Conservation (phyloP, 1,140 invertebrate genomes). For the Penaeus vannamei region DNA sequence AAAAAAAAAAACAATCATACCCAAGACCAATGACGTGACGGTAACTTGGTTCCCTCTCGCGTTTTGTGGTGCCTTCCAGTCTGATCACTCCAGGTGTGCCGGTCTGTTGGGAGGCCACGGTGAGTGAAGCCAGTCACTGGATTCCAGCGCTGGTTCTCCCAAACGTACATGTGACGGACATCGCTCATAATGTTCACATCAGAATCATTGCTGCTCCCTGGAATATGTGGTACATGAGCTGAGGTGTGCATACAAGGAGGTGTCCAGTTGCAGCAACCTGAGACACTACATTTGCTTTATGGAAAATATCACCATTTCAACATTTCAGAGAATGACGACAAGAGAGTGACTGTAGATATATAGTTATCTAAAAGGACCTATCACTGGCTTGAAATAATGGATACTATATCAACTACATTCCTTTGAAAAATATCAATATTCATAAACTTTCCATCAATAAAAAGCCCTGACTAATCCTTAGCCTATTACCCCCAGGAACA, state of each 20-base stretch:
- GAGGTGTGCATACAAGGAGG: background rate
- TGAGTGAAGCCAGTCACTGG: conserved; percentile 88
- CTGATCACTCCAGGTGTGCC: conserved; percentile 85
- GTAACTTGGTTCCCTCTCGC: conserved; percentile 86
- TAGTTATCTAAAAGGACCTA: no score
- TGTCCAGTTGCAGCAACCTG: no score
- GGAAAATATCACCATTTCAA: no score
- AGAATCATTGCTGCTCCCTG: conserved; percentile 78
- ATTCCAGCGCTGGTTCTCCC: conserved; percentile 96
- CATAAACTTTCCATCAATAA: no score
- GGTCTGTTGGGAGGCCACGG: conserved; percentile 87
- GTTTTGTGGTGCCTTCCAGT: conserved; percentile 85
- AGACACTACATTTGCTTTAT: no score
- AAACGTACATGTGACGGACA: conserved; percentile 87
- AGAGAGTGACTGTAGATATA: no score
- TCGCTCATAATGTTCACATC: conserved; percentile 86
- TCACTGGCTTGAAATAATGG: no score
- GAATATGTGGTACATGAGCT: conserved; percentile 53
- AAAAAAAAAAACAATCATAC: conserved; percentile 35
- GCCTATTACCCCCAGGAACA: no score
- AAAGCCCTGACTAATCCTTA: no score
- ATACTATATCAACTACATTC: no score
- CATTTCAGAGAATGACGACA: no score
- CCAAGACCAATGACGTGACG: conserved; percentile 92
- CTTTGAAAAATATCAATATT: no score